These are phyloP conservation scores for Caranx melampygus DNA, from an alignment of 2,113 vertebrate genomes.

Conservation along the genomic window DNA sequence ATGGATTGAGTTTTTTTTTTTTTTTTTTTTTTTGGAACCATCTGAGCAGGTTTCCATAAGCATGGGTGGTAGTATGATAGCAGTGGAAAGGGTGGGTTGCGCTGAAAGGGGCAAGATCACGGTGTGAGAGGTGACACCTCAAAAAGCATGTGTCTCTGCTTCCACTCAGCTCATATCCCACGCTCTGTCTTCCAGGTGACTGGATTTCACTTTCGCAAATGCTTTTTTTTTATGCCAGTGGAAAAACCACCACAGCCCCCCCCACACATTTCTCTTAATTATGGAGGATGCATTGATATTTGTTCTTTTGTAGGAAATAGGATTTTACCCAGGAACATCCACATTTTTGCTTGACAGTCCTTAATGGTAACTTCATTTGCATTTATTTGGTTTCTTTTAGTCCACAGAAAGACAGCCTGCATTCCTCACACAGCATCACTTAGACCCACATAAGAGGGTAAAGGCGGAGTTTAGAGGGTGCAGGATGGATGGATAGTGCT, in stretches of 20 bases:
- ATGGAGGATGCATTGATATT: constrained; percentile 28
- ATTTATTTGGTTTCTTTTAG: constrained; percentile 60
- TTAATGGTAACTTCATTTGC: constrained; percentile 60
- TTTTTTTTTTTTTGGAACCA: constrained; percentile 19
- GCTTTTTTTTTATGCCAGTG: constrained; percentile 4
- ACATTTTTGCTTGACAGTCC: constrained; percentile 36
- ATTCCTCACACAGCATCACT: constrained; percentile 55
- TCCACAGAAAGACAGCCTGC: constrained; percentile 17
- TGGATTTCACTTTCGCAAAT: constrained; percentile 36
- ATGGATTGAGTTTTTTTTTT: constrained; percentile 27
- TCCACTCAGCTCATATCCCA: constrained; percentile 13
- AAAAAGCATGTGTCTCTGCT: constrained; percentile 28
- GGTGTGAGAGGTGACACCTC: constrained; percentile 50
- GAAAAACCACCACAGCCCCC: not conserved
- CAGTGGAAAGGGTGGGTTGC: not conserved
- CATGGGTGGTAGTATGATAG: not conserved
- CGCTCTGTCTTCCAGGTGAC: constrained; percentile 24
- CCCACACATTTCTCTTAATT: constrained; percentile 1
- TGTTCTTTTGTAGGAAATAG: constrained; percentile 31
- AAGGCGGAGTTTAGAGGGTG: not conserved
- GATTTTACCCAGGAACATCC: constrained; percentile 17
- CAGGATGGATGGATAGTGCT: constrained; percentile 21
- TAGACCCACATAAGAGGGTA: constrained; percentile 22
- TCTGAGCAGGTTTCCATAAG: constrained; percentile 22
- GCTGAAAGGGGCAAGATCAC: not conserved